These are phyloP conservation scores for Taurulus bubalis DNA, from an alignment of 2,113 vertebrate genomes.

Conservation along the genomic window DNA sequence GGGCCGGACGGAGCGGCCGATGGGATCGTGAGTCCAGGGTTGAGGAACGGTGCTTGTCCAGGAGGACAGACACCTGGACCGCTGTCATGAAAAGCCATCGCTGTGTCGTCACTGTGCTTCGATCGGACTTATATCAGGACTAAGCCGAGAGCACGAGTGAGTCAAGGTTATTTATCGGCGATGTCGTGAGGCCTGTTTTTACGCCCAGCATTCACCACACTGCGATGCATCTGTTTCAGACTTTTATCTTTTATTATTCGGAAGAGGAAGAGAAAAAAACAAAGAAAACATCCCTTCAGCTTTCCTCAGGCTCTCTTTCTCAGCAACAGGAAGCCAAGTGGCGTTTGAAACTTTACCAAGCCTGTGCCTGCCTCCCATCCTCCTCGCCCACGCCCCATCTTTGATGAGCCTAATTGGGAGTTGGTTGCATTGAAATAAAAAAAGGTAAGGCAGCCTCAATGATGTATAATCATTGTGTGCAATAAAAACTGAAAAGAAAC, in stretches of 20 bases:
- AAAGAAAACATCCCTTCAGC: conserved; percentile 46
- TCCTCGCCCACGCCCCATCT: conserved; percentile 46
- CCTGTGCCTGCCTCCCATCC: neutral
- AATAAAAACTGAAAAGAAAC: conserved; percentile 61
- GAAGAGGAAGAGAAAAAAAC: conserved; percentile 3
- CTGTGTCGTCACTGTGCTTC: conserved; percentile 3
- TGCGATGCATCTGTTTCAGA: conserved; percentile 42
- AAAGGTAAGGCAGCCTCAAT: conserved; percentile 66
- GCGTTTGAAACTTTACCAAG: conserved; percentile 67
- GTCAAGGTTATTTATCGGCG: neutral
- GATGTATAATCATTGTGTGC: conserved; percentile 66
- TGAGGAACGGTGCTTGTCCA: conserved; percentile 16
- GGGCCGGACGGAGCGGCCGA: conserved; percentile 14
- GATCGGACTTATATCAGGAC: neutral
- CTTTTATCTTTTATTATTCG: conserved; percentile 65
- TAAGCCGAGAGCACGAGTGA: neutral
- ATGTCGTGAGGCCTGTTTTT: conserved; percentile 17
- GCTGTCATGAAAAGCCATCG: neutral
- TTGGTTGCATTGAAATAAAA: conserved; percentile 73
- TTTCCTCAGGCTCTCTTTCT: conserved; percentile 47
- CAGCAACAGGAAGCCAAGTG: conserved; percentile 64
- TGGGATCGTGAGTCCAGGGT: conserved; percentile 18
- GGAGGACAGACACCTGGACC: neutral
- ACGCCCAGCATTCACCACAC: neutral
- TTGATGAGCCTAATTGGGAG: conserved; percentile 74